Base-by-base conservation (phyloP, 1,140 invertebrate genomes). In the Diprion similis region DNA sequence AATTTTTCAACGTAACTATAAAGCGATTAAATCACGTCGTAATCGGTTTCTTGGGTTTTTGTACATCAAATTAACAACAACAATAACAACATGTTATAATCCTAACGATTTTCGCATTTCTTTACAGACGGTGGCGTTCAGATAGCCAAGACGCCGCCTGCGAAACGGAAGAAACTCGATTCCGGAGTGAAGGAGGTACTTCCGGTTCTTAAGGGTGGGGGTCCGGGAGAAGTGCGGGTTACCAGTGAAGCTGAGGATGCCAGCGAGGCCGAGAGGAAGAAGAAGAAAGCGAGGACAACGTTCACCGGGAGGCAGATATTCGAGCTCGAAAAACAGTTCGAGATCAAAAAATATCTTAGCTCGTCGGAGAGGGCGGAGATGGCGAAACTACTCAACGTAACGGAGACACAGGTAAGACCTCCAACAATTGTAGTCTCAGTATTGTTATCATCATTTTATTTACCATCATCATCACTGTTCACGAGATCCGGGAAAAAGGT, bases 291-390 rank as follows among this genome's bases (percentile, higher is more conserved):
- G 0, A 89, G 97, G 75, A 98, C 97, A 15, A 98, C 97, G 0
- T 98, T 98, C 89, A 98, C 97, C 0, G 97, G 97, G 1, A 86
- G 96, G 69, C 97, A 98, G 89, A 98, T 98, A 83, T 98, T 98
- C 88, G 97, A 98, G 88, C 88, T 98, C 83, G 97, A 98, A 88
- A 96, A 97, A 84, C 94, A 97, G 87, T 98, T 98, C 84, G 97
- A 98, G 88, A 90, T 95, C 71, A 98, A 98, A 89, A 98, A 98
- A 88, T 98, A 98, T 88, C 90, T 98, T 70, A 97, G 95, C 76
- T 97, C 96, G n/a, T 96, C 95, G 68, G 97, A 98, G 86, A 89
- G 97, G 76, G 94, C 96, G 15, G 96, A 98, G 79, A 96, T 98
- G 95, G 96, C 97, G 15, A 96, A 96, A 81, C 88, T 97, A 66